Conservation (phyloP, 2,113 vertebrate species). For the Mugil cephalus region DNA sequence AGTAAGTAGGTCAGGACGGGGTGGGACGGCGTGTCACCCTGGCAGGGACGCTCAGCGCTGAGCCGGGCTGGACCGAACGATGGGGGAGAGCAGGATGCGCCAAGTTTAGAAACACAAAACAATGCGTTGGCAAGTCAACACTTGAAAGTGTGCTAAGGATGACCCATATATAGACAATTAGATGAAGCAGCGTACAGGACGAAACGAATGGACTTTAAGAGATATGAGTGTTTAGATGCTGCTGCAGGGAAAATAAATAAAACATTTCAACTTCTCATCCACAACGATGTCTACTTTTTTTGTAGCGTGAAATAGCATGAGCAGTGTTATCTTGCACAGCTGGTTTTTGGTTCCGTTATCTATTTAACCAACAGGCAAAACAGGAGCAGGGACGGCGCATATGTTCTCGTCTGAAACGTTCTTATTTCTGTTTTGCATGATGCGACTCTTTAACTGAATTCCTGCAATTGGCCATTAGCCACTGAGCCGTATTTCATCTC, state of each 20-base stretch:
- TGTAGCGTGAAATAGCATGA: not conserved
- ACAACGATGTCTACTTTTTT: not conserved
- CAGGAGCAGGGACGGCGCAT: not conserved
- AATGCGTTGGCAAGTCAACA: slow-evolving; percentile 3
- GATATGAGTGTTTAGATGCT: too few species aligned
- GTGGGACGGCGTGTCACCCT: slow-evolving; percentile 29
- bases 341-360: not conserved
- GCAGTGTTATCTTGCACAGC: not conserved
- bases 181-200: not conserved
- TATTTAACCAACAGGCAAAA: slow-evolving; percentile 1
- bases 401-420: not conserved
- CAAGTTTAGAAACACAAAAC: slow-evolving; percentile 45
- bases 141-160: slow-evolving; percentile 1
- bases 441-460: not conserved
- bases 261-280: too few species aligned
- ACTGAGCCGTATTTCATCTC: not conserved
- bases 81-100: slow-evolving; percentile 42
- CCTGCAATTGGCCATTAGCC: not conserved
- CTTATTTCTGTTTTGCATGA: slow-evolving; percentile 25
- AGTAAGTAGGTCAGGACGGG: slow-evolving; percentile 75
- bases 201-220: too few species aligned
- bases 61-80: slow-evolving; percentile 26
- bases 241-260: too few species aligned
- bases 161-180: slow-evolving; percentile 26
- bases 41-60: not conserved